A percentile compares a stretch with the other conserved stretches of the same genome.
Evolutionary conservation across 2,113 vertebrate species (phyloP).

Genomic region (Ia io): DNA sequence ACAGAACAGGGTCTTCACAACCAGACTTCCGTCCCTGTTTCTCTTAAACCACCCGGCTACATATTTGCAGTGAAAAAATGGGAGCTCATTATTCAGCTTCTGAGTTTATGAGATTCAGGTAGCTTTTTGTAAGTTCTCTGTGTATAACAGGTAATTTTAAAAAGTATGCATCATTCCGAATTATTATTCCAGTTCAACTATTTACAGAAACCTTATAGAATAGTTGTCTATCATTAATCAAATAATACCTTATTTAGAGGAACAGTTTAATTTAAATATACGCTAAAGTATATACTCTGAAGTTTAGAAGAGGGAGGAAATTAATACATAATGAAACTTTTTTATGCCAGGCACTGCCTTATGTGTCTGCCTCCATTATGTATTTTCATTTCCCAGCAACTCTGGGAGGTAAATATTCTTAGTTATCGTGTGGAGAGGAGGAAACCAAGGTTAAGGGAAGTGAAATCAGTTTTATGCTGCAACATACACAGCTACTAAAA

Average conservation of each 20-base stretch:
- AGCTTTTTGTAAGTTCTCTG: not conserved
- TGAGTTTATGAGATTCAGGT: not conserved
- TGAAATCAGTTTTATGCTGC: not conserved
- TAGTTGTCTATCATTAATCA: not conserved
- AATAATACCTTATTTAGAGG: not conserved
- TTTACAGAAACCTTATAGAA: not conserved
- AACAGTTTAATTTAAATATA: conserved; percentile 10
- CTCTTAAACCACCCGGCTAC: not conserved
- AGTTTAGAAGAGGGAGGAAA: not conserved
- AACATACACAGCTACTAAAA: not conserved
- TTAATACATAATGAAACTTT: not conserved
- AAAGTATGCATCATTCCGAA: not conserved
- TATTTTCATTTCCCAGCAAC: conserved; percentile 4
- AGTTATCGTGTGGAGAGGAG: not conserved
- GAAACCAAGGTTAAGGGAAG: not conserved
- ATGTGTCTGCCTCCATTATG: not conserved
- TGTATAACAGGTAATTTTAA: conserved; percentile 14
- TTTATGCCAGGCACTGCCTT: not conserved
- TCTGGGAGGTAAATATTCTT: not conserved
- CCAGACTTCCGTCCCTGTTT: not conserved
- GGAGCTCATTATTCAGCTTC: not conserved
- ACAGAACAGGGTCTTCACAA: not conserved
- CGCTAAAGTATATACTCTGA: not conserved
- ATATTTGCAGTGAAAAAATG: not conserved
- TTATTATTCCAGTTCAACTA: not conserved